Evolutionary conservation across 2,113 vertebrate genomes (phyloP).

Genomic region (Prochilodus magdalenae): DNA sequence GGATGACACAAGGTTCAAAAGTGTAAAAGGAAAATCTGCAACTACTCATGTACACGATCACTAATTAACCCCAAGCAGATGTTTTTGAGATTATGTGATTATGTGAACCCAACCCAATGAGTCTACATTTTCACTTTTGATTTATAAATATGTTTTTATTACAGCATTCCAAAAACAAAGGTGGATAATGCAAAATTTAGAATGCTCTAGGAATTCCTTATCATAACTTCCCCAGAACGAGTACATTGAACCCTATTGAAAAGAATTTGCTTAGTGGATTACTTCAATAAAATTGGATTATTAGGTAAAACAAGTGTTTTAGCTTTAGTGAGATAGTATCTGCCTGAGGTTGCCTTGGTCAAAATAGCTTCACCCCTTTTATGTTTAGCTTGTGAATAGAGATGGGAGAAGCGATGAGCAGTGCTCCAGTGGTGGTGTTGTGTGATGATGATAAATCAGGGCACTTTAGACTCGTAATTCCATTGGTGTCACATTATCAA

Average conservation of each 20-base stretch:
- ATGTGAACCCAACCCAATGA: conserved; percentile 38
- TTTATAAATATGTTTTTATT: conserved; percentile 50
- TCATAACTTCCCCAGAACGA: conserved; percentile 20
- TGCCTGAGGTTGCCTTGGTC: background rate
- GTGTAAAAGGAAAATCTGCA: conserved; percentile 38
- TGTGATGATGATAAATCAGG: conserved; percentile 50
- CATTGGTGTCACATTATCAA: conserved; percentile 56
- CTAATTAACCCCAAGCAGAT: conserved; percentile 40
- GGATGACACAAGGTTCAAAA: conserved; percentile 51
- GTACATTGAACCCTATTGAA: background rate
- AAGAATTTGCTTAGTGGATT: background rate
- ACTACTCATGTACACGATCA: conserved; percentile 42
- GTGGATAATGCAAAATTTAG: conserved; percentile 9
- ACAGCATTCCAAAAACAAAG: conserved; percentile 36
- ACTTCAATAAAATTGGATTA: too few relatives aligned
- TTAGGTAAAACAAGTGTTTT: conserved; percentile 20
- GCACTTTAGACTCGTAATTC: conserved; percentile 26
- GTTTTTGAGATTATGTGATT: conserved; percentile 35
- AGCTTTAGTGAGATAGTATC: conserved; percentile 8
- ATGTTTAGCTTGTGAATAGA: conserved; percentile 12
- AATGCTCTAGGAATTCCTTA: background rate
- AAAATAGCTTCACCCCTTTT: conserved; percentile 24
- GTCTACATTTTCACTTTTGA: conserved; percentile 10
- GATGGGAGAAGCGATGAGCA: conserved; percentile 7
- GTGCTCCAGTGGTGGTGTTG: conserved; percentile 25